phyloP scores from a whole-genome alignment of 2,888 invertebrate genomes.

The Malthinus seriepunctatus region DNA sequence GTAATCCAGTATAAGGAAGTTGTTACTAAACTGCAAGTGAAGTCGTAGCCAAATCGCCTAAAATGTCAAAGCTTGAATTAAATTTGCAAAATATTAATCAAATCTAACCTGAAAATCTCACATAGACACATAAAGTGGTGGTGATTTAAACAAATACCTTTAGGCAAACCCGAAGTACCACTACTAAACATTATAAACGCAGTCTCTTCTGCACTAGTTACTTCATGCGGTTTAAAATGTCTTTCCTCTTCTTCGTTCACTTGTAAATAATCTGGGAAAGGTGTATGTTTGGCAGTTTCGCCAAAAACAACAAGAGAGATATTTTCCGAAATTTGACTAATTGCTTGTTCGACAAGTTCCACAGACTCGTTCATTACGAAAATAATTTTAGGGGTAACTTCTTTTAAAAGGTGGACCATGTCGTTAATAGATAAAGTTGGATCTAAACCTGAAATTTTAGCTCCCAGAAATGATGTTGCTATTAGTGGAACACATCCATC shows the following conservation, averaged over 20 bases:
- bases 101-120: slow-evolving; percentile 50
- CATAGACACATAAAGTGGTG: slow-evolving; percentile 22
- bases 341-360: slow-evolving; percentile 29
- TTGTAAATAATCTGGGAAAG: slow-evolving; percentile 36
- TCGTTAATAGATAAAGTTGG: slow-evolving; percentile 37
- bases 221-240: slow-evolving; percentile 24
- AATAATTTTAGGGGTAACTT: slow-evolving; percentile 38
- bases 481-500: slow-evolving; percentile 55
- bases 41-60: not conserved
- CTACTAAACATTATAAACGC: slow-evolving; percentile 37
- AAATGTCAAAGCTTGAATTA: not conserved
- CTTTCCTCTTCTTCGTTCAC: slow-evolving; percentile 25
- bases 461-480: slow-evolving; percentile 55
- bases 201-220: slow-evolving; percentile 24
- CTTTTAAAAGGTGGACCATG: slow-evolving; percentile 34
- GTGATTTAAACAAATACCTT: slow-evolving; percentile 36
- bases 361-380: slow-evolving; percentile 37
- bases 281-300: slow-evolving; percentile 30
- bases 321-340: slow-evolving; percentile 32
- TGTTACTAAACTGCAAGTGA: slow-evolving; percentile 12
- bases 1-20: slow-evolving; percentile 33
- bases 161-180: slow-evolving; percentile 38
- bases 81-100: not conserved
- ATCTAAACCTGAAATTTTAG: slow-evolving; percentile 42
- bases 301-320: slow-evolving; percentile 44